A percentile compares a stretch with the other conserved stretches of the same genome.
Conservation (phyloP, 2,797 vertebrate genomes). For the Leucoraja ocellata region DNA sequence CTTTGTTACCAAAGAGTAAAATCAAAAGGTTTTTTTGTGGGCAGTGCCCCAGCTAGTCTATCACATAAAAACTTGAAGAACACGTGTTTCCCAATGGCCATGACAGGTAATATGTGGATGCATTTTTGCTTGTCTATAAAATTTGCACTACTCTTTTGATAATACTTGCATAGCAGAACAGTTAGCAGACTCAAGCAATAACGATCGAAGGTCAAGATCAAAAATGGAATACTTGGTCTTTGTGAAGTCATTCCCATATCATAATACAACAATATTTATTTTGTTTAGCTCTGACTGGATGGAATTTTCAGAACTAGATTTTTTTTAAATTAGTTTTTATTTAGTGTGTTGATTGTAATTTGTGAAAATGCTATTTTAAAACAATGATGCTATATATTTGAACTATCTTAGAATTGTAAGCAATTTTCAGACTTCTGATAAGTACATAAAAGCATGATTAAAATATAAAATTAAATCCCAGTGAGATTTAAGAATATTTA, state of each 20-base stretch:
- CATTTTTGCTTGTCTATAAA: not conserved
- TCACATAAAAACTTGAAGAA: not conserved
- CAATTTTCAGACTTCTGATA: constrained; percentile 17
- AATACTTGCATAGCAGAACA: not conserved
- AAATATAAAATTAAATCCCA: constrained; percentile 30
- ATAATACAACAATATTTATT: not conserved
- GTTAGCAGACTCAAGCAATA: not conserved
- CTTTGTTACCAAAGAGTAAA: not conserved
- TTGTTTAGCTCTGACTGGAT: not conserved
- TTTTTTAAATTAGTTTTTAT: not conserved
- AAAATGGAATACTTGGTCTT: not conserved
- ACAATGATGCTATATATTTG: not conserved
- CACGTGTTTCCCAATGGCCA: not conserved
- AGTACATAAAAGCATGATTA: constrained; percentile 25
- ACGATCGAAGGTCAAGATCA: not conserved
- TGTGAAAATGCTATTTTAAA: not conserved
- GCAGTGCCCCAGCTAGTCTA: not conserved
- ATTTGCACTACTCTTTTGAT: not conserved
- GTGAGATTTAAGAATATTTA: constrained; percentile 26
- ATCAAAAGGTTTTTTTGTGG: not conserved
- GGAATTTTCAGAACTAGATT: not conserved
- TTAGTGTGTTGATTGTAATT: not conserved
- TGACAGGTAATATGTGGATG: not conserved
- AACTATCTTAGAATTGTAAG: constrained; percentile 2
- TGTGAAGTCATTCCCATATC: too few relatives aligned